A percentile compares a stretch with the other conserved stretches of the same genome.
Evolutionary conservation across 2,113 vertebrate genomes (phyloP).

Genomic region (Melanotaenia duboulayi): DNA sequence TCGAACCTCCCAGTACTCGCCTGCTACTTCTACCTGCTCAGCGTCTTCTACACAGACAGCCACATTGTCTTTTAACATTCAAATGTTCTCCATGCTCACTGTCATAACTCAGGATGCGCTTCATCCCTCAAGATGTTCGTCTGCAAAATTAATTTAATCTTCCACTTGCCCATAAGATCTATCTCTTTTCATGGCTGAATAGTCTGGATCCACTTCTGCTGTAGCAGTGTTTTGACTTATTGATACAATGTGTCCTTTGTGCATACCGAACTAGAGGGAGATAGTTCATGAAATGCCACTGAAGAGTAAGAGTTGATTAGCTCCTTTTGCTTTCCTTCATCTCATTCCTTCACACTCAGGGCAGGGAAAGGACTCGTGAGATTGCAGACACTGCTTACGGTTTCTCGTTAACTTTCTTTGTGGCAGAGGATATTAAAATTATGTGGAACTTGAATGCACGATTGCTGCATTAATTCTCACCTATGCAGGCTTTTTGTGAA

Average conservation of each 20-base stretch:
- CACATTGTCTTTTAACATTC: not conserved
- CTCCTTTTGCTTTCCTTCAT: constrained; percentile 52
- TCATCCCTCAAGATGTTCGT: constrained; percentile 35
- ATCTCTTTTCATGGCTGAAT: constrained; percentile 29
- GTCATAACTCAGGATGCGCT: constrained; percentile 15
- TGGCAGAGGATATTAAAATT: constrained; percentile 64
- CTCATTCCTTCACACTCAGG: constrained; percentile 51
- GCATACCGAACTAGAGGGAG: constrained; percentile 46
- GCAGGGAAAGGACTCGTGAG: constrained; percentile 54
- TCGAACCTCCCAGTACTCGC: constrained; percentile 32
- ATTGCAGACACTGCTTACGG: constrained; percentile 40
- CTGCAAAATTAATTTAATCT: constrained; percentile 46
- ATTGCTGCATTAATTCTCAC: constrained; percentile 18
- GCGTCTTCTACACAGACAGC: constrained; percentile 54
- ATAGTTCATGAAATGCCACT: constrained; percentile 59
- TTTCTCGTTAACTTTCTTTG: constrained; percentile 56
- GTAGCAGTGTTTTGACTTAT: constrained; percentile 44
- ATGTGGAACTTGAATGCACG: constrained; percentile 29
- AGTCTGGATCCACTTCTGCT: constrained; percentile 39
- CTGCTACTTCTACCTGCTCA: constrained; percentile 58
- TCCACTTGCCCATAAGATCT: not conserved
- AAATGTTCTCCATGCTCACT: constrained; percentile 1
- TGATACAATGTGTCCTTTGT: constrained; percentile 55
- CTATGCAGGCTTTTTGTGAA: constrained; percentile 7
- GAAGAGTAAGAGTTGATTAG: constrained; percentile 66